These are phyloP conservation scores for Cyanoderma ruficeps DNA, from an alignment of 2,113 vertebrate species.

Conservation along the genomic window DNA sequence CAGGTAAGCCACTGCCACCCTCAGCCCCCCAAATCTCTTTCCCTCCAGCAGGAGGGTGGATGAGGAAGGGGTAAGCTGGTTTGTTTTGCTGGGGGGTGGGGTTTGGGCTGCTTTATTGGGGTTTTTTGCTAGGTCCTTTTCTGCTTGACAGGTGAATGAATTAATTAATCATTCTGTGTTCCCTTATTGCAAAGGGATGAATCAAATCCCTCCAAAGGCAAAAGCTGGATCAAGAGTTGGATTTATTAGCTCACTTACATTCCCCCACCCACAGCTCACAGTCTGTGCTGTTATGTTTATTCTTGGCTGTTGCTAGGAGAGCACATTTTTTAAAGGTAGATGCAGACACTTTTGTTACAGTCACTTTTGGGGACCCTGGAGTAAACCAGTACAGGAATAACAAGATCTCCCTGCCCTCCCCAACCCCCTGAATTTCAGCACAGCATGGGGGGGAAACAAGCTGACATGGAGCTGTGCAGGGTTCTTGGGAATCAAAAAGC, in stretches of 20 bases:
- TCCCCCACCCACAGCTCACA: constrained; percentile 6
- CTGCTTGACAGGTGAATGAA: neutral
- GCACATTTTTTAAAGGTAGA: neutral
- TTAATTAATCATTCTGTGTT: neutral
- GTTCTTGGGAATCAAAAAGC: constrained; percentile 45
- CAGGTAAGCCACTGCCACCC: neutral
- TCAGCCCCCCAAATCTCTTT: rapidly evolving
- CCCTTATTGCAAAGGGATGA: neutral
- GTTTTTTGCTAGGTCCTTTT: neutral
- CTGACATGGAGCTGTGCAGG: neutral
- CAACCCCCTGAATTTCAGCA: neutral
- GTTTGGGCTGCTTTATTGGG: neutral
- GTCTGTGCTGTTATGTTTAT: constrained; percentile 30
- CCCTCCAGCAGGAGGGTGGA: neutral
- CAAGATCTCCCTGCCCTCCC: neutral
- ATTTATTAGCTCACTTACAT: neutral
- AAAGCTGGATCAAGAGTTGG: neutral
- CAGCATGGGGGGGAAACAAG: neutral
- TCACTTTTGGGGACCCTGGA: neutral
- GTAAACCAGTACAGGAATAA: neutral
- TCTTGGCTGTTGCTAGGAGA: constrained; percentile 50
- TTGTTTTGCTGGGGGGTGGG: rapidly evolving
- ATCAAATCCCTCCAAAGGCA: constrained; percentile 34
- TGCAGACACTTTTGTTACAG: neutral
- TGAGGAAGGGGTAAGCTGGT: neutral